Percentiles rank a stretch among this genome's conserved stretches.
Conservation (phyloP, 2,113 vertebrate genomes). For the Narcine bancroftii region DNA sequence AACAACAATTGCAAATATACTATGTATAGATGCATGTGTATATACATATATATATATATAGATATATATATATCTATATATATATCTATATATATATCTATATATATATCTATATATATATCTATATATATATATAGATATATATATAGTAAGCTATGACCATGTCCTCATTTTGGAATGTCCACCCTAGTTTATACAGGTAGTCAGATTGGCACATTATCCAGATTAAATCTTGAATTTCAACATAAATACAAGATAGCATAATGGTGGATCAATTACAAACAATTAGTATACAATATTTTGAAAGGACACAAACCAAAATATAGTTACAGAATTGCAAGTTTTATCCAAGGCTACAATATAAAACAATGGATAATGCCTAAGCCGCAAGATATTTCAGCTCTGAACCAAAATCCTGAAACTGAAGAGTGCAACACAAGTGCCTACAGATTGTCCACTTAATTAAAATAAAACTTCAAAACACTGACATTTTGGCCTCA, state of each 20-base stretch:
- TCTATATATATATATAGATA: no score
- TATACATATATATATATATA: no score
- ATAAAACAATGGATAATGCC: background rate
- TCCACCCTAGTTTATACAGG: background rate
- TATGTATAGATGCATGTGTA: no score
- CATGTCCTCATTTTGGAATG: no score
- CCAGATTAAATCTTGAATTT: background rate
- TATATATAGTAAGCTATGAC: no score
- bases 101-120: no score
- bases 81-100: no score
- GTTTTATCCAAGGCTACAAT: background rate
- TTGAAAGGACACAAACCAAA: background rate
- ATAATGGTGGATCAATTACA: background rate
- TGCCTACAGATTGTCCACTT: background rate
- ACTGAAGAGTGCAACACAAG: slow-evolving; percentile 11
- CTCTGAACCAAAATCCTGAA: background rate
- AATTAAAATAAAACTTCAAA: background rate
- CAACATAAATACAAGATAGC: background rate
- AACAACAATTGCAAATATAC: no score
- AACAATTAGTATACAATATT: background rate
- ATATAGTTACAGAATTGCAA: background rate
- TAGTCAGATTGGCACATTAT: background rate
- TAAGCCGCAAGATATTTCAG: background rate
- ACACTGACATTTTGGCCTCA: slow-evolving; percentile 9
- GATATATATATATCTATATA: no score